These are phyloP conservation scores for Argyrosomus regius DNA, from an alignment of 2,797 vertebrate genomes.

Conservation along the genomic window DNA sequence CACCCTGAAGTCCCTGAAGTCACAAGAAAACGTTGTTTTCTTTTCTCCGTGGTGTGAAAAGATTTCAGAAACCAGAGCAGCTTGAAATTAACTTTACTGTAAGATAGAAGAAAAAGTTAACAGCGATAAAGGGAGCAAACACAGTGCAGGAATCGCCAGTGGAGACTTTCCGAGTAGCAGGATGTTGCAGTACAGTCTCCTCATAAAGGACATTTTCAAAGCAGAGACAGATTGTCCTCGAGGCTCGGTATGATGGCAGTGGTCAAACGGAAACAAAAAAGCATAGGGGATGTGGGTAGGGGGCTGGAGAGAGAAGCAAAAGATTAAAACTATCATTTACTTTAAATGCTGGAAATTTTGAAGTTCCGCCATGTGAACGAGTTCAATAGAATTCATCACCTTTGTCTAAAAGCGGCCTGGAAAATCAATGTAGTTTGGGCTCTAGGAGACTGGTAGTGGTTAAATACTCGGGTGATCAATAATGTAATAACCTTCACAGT, in stretches of 20 bases:
- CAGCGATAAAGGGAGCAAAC: conserved; percentile 58
- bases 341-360: conserved; percentile 61
- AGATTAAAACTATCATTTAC: conserved; percentile 67
- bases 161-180: conserved; percentile 37
- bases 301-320: conserved; percentile 8
- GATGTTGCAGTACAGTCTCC: conserved; percentile 36
- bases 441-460: conserved; percentile 72
- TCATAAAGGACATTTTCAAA: conserved; percentile 34
- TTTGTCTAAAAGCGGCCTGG: conserved; percentile 58
- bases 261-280: conserved; percentile 20
- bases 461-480: conserved; percentile 83
- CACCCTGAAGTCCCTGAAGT: conserved; percentile 59
- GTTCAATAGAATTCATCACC: conserved; percentile 77
- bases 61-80: conserved; percentile 51
- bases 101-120: conserved; percentile 56
- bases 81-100: conserved; percentile 68
- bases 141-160: conserved; percentile 33
- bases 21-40: conserved; percentile 57
- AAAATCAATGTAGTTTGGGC: conserved; percentile 82
- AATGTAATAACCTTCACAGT: conserved; percentile 75
- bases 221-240: conserved; percentile 17
- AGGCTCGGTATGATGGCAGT: conserved; percentile 14
- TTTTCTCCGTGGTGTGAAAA: conserved; percentile 48
- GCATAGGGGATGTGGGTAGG: neutral
- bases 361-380: conserved; percentile 62